Conservation (phyloP, 2,888 invertebrate genomes). For the Tiphia femorata region DNA sequence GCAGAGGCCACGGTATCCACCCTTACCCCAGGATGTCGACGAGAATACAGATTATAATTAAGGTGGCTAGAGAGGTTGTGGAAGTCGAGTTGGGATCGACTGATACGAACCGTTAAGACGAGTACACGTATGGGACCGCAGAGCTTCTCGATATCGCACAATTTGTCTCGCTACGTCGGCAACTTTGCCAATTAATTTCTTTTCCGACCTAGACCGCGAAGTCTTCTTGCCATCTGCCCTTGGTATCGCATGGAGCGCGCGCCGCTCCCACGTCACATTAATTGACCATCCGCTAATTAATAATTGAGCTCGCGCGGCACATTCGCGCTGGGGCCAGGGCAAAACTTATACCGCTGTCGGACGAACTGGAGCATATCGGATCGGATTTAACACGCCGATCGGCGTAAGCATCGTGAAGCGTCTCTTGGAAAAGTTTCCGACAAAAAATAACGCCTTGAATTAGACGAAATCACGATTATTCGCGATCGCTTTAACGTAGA, state of each 20-base stretch:
- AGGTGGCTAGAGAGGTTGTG: slow-evolving; percentile 29
- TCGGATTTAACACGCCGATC: no score
- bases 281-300: not conserved
- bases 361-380: no score
- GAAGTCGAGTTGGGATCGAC: not conserved
- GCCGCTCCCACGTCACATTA: not conserved
- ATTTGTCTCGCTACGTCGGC: slow-evolving; percentile 26
- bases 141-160: slow-evolving; percentile 25
- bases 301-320: not conserved
- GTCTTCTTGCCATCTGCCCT: no score
- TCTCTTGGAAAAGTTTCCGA: no score
- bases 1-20: no score
- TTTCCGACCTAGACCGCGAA: slow-evolving; percentile 11
- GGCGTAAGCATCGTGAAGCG: no score
- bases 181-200: slow-evolving; percentile 36
- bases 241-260: not conserved
- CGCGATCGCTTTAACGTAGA: no score
- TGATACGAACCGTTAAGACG: slow-evolving; percentile 9
- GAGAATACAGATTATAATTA: slow-evolving; percentile 31
- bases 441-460: no score
- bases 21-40: no score
- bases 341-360: no score
- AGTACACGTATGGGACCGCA: not conserved
- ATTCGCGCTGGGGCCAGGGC: no score
- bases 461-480: no score